Evolutionary conservation across 2,888 invertebrate genomes (phyloP).

Genomic region (Platynereis dumerilii): DNA sequence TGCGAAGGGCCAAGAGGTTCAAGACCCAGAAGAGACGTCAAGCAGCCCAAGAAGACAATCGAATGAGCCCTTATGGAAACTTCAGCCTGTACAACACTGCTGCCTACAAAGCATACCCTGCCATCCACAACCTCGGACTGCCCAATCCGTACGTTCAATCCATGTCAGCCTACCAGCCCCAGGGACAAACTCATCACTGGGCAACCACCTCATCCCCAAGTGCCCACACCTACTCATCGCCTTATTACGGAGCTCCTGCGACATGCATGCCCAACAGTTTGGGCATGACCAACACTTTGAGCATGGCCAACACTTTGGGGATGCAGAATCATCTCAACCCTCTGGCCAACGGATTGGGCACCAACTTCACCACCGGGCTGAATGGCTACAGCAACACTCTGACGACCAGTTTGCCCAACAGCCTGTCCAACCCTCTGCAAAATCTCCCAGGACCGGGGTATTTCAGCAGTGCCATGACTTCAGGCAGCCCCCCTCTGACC

Average conservation of each 20-base stretch:
- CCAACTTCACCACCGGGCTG: too few relatives aligned
- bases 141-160: background rate
- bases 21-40: conserved; percentile 27
- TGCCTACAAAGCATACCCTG: conserved; percentile 13
- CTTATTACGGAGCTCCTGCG: too few relatives aligned
- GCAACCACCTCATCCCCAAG: background rate
- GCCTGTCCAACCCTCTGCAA: background rate
- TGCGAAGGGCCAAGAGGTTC: conserved; percentile 42
- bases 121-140: conserved; percentile 4
- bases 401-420: too few relatives aligned
- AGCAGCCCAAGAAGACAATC: background rate
- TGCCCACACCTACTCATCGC: conserved; percentile 1
- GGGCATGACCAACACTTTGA: too few relatives aligned
- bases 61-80: conserved; percentile 17
- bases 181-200: background rate
- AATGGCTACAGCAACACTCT: too few relatives aligned
- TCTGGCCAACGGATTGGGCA: too few relatives aligned
- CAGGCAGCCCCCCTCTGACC: conserved; percentile 4
- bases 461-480: background rate
- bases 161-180: conserved; percentile 6
- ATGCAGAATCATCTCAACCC: too few relatives aligned
- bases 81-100: conserved; percentile 18
- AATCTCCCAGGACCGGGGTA: conserved; percentile 10
- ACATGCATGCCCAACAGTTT: too few relatives aligned
- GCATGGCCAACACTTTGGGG: too few relatives aligned